These are phyloP conservation scores for Tinea semifulvella DNA, from an alignment of 2,888 invertebrate species.

Conservation along the genomic window DNA sequence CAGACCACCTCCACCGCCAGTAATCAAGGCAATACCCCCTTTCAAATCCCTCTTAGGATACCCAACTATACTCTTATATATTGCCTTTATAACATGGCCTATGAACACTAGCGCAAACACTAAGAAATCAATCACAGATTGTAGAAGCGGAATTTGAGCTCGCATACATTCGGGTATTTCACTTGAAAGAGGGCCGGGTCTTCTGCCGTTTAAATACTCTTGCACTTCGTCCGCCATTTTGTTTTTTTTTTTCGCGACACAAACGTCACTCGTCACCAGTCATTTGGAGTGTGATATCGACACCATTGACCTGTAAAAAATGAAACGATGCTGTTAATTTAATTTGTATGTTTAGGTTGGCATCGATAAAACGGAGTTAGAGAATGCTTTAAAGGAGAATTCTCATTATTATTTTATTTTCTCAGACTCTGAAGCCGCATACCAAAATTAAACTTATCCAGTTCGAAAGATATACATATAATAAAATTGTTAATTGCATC, in stretches of 20 bases:
- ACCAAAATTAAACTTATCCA: too few species aligned
- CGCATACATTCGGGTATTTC: slow-evolving; percentile 61
- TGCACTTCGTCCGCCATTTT: slow-evolving; percentile 38
- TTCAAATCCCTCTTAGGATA: slow-evolving; percentile 73
- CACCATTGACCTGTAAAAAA: slow-evolving; percentile 10
- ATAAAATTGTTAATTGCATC: too few species aligned
- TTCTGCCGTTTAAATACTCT: slow-evolving; percentile 51
- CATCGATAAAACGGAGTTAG: background rate
- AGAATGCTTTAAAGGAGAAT: too few species aligned
- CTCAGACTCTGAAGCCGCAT: too few species aligned
- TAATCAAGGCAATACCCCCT: slow-evolving; percentile 84
- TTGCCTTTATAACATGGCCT: slow-evolving; percentile 61
- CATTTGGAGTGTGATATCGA: background rate
- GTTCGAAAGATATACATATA: too few species aligned
- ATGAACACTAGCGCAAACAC: slow-evolving; percentile 59
- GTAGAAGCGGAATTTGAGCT: slow-evolving; percentile 58
- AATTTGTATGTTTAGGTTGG: background rate
- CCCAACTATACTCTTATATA: slow-evolving; percentile 70
- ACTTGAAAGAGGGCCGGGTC: slow-evolving; percentile 50
- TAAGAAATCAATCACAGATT: slow-evolving; percentile 64
- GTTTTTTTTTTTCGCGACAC: slow-evolving; percentile 24
- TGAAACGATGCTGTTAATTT: background rate
- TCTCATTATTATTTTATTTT: too few species aligned
- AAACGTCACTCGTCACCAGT: background rate
- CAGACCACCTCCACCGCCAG: slow-evolving; percentile 89